These are phyloP conservation scores for Plodia interpunctella DNA, from an alignment of 1,140 invertebrate genomes.

Conservation along the genomic window DNA sequence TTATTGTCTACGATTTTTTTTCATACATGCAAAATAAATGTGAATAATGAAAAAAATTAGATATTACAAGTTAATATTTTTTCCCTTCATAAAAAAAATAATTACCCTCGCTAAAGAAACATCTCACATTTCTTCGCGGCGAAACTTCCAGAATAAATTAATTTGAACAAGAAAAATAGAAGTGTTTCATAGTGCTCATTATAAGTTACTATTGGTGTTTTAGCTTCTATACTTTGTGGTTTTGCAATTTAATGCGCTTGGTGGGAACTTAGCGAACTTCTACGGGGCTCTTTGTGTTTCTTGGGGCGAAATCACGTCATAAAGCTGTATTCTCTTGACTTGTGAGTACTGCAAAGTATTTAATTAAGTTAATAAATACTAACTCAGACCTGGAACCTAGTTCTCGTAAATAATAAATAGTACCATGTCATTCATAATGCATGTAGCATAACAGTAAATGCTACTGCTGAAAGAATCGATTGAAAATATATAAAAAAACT, in stretches of 20 bases:
- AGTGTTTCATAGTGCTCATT: slow-evolving; percentile 12
- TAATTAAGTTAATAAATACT: too few relatives aligned
- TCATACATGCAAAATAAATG: neutral
- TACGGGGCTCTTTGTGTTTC: slow-evolving; percentile 24
- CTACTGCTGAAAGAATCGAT: too few relatives aligned
- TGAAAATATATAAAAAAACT: too few relatives aligned
- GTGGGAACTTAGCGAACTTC: slow-evolving; percentile 30
- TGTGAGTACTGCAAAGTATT: too few relatives aligned
- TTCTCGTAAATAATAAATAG: too few relatives aligned
- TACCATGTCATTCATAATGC: too few relatives aligned
- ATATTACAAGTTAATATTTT: too few relatives aligned
- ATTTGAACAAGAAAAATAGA: slow-evolving; percentile 11
- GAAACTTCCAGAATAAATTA: slow-evolving; percentile 5
- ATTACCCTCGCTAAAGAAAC: neutral
- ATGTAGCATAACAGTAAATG: too few relatives aligned
- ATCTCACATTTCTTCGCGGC: neutral
- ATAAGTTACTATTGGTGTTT: slow-evolving; percentile 30
- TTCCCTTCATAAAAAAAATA: neutral
- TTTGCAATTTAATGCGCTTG: slow-evolving; percentile 27
- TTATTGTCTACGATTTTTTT: too few relatives aligned
- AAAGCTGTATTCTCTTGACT: slow-evolving; percentile 21
- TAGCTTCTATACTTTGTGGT: slow-evolving; percentile 21
- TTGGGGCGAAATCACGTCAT: slow-evolving; percentile 21
- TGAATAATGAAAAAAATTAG: too few relatives aligned
- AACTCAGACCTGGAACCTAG: too few relatives aligned